Percentiles rank a stretch among this genome's conserved stretches.
Evolutionary conservation across 2,113 vertebrate genomes (phyloP).

Genomic region (Tyto alba): DNA sequence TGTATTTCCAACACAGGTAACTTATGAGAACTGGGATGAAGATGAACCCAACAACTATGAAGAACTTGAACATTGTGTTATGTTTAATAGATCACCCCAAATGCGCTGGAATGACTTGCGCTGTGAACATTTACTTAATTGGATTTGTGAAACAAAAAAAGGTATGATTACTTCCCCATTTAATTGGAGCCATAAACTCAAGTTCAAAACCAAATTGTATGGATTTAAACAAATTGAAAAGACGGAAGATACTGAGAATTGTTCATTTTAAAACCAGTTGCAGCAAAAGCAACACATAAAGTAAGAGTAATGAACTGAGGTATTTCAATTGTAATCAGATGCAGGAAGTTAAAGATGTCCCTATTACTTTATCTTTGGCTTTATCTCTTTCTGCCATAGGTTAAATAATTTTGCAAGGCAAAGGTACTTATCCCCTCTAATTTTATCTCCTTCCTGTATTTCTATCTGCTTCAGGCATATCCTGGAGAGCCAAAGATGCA

Average conservation of each 20-base stretch:
- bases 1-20: slow-evolving; percentile 67
- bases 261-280: neutral
- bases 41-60: slow-evolving; percentile 87
- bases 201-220: neutral
- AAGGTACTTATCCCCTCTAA: neutral
- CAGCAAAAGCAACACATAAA: neutral
- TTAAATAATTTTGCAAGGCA: neutral
- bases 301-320: neutral
- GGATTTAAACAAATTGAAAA: neutral
- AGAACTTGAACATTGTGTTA: slow-evolving; percentile 80
- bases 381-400: neutral
- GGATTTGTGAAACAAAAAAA: slow-evolving; percentile 89
- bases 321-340: neutral
- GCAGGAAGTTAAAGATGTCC: neutral
- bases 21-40: slow-evolving; percentile 79
- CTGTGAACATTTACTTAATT: slow-evolving; percentile 80
- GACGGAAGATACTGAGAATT: neutral
- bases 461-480: neutral
- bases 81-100: slow-evolving; percentile 62
- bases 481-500: neutral
- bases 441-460: neutral
- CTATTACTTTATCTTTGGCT: neutral
- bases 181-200: neutral
- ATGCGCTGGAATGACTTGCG: slow-evolving; percentile 82
- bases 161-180: slow-evolving; percentile 64